phyloP scores from a whole-genome alignment of 2,888 invertebrate genomes.

The Lithophane semibrunnea region DNA sequence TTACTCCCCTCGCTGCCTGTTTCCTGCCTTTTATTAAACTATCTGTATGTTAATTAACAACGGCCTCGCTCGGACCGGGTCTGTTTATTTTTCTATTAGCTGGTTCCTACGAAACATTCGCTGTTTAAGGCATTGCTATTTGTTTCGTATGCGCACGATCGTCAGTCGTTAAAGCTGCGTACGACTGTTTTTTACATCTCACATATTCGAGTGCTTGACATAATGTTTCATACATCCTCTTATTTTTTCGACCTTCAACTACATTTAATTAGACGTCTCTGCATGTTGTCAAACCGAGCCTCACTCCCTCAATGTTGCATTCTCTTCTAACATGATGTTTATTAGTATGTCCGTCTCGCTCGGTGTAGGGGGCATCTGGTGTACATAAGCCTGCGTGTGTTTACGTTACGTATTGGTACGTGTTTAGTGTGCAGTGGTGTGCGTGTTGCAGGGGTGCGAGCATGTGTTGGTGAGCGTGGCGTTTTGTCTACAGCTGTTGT shows the following conservation, averaged over 20 bases:
- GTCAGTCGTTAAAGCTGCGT: slow-evolving; percentile 64
- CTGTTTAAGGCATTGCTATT: slow-evolving; percentile 77
- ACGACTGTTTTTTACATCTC: slow-evolving; percentile 60
- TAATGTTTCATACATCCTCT: slow-evolving; percentile 75
- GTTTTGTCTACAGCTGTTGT: slow-evolving; percentile 89
- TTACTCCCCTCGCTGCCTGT: slow-evolving; percentile 88
- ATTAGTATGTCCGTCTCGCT: slow-evolving; percentile 83
- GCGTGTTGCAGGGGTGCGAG: slow-evolving; percentile 84
- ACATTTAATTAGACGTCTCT: slow-evolving; percentile 87
- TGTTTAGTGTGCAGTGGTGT: slow-evolving; percentile 73
- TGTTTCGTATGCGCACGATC: slow-evolving; percentile 62
- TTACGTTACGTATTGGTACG: slow-evolving; percentile 82
- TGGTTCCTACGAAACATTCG: slow-evolving; percentile 79
- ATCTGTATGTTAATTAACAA: slow-evolving; percentile 90
- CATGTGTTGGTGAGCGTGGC: slow-evolving; percentile 83
- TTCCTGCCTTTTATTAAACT: slow-evolving; percentile 91
- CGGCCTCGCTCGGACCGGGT: slow-evolving; percentile 83
- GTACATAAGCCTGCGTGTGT: slow-evolving; percentile 88
- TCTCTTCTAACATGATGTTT: slow-evolving; percentile 79
- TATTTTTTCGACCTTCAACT: slow-evolving; percentile 87
- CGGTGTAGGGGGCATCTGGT: slow-evolving; percentile 88
- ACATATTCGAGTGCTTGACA: slow-evolving; percentile 52
- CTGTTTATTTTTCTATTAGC: slow-evolving; percentile 88
- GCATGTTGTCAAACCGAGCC: slow-evolving; percentile 85
- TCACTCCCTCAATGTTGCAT: slow-evolving; percentile 78